These are phyloP conservation scores for Sceliomorpha sp. DNA, from an alignment of 2,888 invertebrate species.

Conservation along the genomic window DNA sequence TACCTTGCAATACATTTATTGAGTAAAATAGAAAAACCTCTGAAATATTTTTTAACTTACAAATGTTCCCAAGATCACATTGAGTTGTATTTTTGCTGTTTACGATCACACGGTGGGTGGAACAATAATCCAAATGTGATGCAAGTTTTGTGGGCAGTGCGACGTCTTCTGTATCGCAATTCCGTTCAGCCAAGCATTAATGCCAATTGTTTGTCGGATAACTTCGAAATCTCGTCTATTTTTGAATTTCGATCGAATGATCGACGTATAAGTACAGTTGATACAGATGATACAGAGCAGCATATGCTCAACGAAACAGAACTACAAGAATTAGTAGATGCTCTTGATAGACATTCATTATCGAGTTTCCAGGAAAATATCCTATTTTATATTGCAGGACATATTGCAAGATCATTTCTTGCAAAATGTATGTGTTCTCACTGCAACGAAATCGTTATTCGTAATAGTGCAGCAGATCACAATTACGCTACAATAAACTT, in stretches of 20 bases:
- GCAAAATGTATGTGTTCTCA: too few relatives aligned
- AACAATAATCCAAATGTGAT: conserved; percentile 59
- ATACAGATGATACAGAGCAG: too few relatives aligned
- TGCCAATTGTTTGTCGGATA: conserved; percentile 46
- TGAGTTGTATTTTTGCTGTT: conserved; percentile 58
- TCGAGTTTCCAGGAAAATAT: too few relatives aligned
- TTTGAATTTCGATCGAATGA: conserved; percentile 22
- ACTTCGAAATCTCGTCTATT: conserved; percentile 3
- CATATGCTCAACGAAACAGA: too few relatives aligned
- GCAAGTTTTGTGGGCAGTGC: conserved; percentile 58
- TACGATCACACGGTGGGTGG: conserved; percentile 58
- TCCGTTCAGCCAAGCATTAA: conserved; percentile 54
- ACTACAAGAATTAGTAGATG: too few relatives aligned
- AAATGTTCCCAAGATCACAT: too few relatives aligned
- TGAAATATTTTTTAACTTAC: conserved; percentile 49
- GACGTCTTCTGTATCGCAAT: conserved; percentile 58
- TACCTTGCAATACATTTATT: conserved; percentile 13
- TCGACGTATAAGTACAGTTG: too few relatives aligned
- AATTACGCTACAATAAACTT: background rate
- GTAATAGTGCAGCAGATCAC: too few relatives aligned
- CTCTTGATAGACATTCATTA: too few relatives aligned
- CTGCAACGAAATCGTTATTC: too few relatives aligned
- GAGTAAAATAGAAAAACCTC: background rate
- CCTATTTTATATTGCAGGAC: too few relatives aligned
- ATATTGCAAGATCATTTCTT: too few relatives aligned